Base-by-base conservation (phyloP, 2,888 invertebrate species). In the Tenthredo distinguenda region DNA sequence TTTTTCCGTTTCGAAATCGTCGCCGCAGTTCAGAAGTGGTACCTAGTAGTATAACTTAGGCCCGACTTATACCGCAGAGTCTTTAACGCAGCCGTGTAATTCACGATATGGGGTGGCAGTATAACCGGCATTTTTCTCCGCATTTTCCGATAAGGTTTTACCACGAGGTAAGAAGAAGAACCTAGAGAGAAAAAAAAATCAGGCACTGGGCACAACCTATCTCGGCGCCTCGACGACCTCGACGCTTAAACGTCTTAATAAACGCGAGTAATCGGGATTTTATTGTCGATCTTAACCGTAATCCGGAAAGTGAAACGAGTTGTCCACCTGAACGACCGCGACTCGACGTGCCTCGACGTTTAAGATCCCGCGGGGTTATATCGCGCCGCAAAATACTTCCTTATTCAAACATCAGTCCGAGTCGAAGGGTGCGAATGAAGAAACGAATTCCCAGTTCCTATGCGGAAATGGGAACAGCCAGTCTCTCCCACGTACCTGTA, bases 401-500 rank as follows among this genome's bases (percentile, higher is more conserved):
- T 71, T 31, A 10, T 71, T 71, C 34, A 71, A 71, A 71, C 6
- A n/a, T 37, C n/a, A 40, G 55, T n/a, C 71, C 3, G 71, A n/a
- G n/a, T 15, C 7, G 43, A 58, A 58, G 58, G 58, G 58, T 18
- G 21, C 7, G 58, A 7, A 4, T 6, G 4, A 58, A 58, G n/a
- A 6, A 58, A 2, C 58, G 7, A 58, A 15, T 47, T 47, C 12
- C 58, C 58, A 21, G 0, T 6, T 21, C 58, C n/a, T 18, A 21
- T 55, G n/a, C 6, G 10, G n/a, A n/a, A 55, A n/a, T 55, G n/a
- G 18, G 6, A 55, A n/a, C 55, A 50, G 58, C 9, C 21, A 1
- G 4, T 21, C 2, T 62, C 31, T 50, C 50, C 9, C 62, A 81
- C 92, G 95, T 94, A 98, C 98, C 97, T 98, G 98, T 93, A 98